phyloP scores from a whole-genome alignment of 2,888 invertebrate species.

The Thysanoteuthis rhombus region DNA sequence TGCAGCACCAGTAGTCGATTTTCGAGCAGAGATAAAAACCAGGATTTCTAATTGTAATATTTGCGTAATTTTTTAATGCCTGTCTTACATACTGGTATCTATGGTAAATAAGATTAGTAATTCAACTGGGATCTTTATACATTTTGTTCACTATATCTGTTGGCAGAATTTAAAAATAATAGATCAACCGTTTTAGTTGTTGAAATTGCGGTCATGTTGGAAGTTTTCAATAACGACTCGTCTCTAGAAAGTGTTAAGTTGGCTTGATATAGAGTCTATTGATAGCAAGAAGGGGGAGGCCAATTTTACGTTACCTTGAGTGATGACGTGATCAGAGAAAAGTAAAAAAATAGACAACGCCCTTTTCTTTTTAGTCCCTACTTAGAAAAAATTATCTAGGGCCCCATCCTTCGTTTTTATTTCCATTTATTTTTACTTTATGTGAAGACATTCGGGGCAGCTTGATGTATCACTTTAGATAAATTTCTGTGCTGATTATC shows the following conservation, averaged over 20 bases:
- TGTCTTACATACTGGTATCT: too few species aligned
- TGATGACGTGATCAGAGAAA: background rate
- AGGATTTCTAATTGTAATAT: too few species aligned
- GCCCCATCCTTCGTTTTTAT: background rate
- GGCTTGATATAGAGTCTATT: background rate
- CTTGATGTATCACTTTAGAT: background rate
- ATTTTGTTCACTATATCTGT: too few species aligned
- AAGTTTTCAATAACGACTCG: background rate
- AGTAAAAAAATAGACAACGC: background rate
- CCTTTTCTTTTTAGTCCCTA: background rate
- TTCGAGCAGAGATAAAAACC: too few species aligned
- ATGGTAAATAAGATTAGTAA: too few species aligned
- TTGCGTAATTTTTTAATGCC: too few species aligned
- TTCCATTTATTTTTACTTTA: background rate
- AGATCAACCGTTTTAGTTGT: too few species aligned
- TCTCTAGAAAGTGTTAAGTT: background rate
- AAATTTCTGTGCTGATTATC: background rate
- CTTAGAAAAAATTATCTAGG: background rate
- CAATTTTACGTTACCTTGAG: background rate
- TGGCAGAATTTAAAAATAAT: too few species aligned
- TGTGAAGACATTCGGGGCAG: background rate
- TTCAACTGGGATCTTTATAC: too few species aligned
- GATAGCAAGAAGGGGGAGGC: background rate
- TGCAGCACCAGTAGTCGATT: too few species aligned
- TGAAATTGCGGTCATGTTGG: background rate